These are phyloP conservation scores for Brienomyrus brachyistius DNA, from an alignment of 2,113 vertebrate genomes.

Conservation along the genomic window DNA sequence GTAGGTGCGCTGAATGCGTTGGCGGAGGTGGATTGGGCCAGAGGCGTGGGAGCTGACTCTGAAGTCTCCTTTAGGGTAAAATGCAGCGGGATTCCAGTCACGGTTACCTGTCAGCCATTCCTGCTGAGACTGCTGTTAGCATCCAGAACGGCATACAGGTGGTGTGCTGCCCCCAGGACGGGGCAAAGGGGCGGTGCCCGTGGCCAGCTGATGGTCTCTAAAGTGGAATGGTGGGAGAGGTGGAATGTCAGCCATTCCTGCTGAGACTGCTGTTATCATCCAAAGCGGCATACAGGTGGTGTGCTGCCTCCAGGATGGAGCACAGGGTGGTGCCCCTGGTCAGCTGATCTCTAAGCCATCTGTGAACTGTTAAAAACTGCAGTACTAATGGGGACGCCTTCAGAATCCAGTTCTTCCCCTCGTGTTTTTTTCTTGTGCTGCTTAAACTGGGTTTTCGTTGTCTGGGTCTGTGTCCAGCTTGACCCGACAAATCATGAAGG, in stretches of 20 bases:
- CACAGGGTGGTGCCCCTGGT: neutral
- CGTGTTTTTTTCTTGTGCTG: neutral
- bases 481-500: neutral
- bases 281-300: no score
- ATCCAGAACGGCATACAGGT: neutral
- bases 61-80: neutral
- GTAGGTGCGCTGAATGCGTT: neutral
- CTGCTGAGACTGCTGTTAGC: neutral
- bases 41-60: neutral
- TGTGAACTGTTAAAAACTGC: neutral
- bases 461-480: neutral
- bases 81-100: neutral
- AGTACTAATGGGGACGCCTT: neutral
- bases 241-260: neutral
- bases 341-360: neutral
- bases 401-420: neutral
- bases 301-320: neutral
- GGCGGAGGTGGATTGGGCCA: neutral
- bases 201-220: neutral
- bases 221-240: no score
- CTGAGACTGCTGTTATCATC: no score
- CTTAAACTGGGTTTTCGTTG: neutral
- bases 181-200: neutral
- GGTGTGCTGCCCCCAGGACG: neutral
- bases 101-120: neutral